A percentile compares a stretch with the other conserved stretches of the same genome.
Evolutionary conservation across 2,113 vertebrate species (phyloP).

Genomic region (Oncorhynchus gorbuscha): DNA sequence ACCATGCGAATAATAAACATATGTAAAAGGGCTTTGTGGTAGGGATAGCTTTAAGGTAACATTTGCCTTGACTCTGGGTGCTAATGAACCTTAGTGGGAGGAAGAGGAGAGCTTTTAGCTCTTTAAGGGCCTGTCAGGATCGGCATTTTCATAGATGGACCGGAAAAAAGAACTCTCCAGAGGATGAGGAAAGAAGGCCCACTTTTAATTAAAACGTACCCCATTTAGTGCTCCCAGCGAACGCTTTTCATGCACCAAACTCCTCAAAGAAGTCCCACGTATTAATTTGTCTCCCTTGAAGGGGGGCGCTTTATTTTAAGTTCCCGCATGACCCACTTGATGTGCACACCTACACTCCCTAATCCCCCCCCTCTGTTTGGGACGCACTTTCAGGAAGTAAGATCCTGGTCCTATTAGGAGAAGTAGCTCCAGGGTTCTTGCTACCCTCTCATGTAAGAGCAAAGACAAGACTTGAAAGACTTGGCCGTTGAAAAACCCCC

Average conservation of each 20-base stretch:
- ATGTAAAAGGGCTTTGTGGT: slow-evolving; percentile 26
- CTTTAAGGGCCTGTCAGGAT: slow-evolving; percentile 19
- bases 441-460: not conserved
- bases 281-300: slow-evolving; percentile 33
- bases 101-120: not conserved
- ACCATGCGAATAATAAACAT: slow-evolving; percentile 28
- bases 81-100: slow-evolving; percentile 26
- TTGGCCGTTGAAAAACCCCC: not conserved
- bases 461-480: not conserved
- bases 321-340: slow-evolving; percentile 11
- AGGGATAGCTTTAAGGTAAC: slow-evolving; percentile 13
- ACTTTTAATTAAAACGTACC: slow-evolving; percentile 52
- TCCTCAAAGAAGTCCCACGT: slow-evolving; percentile 30
- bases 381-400: not conserved
- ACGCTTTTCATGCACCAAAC: slow-evolving; percentile 34
- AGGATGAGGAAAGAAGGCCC: slow-evolving; percentile 12
- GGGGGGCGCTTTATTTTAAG: slow-evolving; percentile 16
- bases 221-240: slow-evolving; percentile 30
- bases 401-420: not conserved
- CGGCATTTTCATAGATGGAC: slow-evolving; percentile 21
- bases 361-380: not conserved
- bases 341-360: slow-evolving; percentile 13
- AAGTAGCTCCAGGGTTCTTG: not conserved
- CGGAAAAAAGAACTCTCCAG: not conserved
- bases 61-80: slow-evolving; percentile 12